Base-by-base conservation (phyloP, 2,113 vertebrate genomes). In the Aphyosemion australe region DNA sequence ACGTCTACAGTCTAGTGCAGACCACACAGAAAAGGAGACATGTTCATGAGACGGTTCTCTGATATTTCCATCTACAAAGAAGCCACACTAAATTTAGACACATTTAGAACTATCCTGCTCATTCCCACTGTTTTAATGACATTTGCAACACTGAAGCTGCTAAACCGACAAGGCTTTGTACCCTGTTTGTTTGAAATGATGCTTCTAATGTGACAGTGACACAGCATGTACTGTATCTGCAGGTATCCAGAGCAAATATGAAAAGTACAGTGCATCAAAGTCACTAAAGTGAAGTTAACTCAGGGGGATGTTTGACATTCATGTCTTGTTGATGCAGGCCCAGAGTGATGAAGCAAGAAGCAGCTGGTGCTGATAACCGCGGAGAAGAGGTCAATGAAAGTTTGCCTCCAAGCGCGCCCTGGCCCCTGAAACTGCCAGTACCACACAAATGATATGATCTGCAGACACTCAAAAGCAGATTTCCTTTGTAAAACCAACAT, bases 261-360 rank as follows among this genome's bases (percentile, higher is more conserved):
- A 60, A 55, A 55, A 9, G 46, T 52, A 49, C 8, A 16, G 73
- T 8, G 1, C 42, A 56, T 69, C 61, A 75, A 37, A 72, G 55
- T 73, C 43, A 15, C 65, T 50, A 46, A 60, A 39, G 54, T 20
- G 45, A 76, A 69, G 69, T 67, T 37, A 61, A 83, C 56, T 66
- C 67, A 20, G 19, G 42, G 80, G 65, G 62, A 70, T 79, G 12
- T 72, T 85, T 86, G 82, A 81, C 74, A 86, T 86, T 82, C 82
- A 72, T 57, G 72, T 86, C 82, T 72, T 84, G 85, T 88, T 83
- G 62, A 58, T 75, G 74, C 86, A 87, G 58, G 78, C 78, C 69
- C 76, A 45, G 78, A 64, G 74, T 72, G 55, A 53, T 61, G 68
- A 78, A 55, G 84, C 65, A 65, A 14, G n/a, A 51, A 80, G 79